phyloP scores from a whole-genome alignment of 1,140 invertebrate species.

The Apis laboriosa region DNA sequence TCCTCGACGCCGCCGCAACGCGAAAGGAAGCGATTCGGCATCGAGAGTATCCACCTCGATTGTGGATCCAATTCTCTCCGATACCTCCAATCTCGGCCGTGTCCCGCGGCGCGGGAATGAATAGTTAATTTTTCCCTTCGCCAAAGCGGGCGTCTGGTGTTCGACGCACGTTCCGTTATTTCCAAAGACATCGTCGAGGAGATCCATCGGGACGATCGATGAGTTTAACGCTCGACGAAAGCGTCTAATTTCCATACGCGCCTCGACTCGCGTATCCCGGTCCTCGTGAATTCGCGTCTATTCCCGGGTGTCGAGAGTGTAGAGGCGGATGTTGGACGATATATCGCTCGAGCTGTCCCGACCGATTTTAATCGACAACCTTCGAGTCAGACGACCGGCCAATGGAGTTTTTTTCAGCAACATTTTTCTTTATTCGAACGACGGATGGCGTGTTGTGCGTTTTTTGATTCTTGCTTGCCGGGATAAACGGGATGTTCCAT shows the following conservation, averaged over 20 bases:
- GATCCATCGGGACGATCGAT: conserved; percentile 46
- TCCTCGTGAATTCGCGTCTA: conserved; percentile 45
- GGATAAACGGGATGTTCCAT: not conserved
- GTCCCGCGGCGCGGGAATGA: conserved; percentile 26
- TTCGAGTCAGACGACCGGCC: not conserved
- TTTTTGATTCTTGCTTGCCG: not conserved
- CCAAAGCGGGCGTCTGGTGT: conserved; percentile 46
- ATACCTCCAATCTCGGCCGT: not conserved
- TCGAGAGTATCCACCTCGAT: conserved; percentile 23
- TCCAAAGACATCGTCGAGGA: no score
- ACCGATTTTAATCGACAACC: conserved; percentile 22
- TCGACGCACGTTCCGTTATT: not conserved
- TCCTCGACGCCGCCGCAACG: conserved; percentile 21
- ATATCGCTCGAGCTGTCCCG: not conserved
- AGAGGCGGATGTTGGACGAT: not conserved
- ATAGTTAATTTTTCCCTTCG: conserved; percentile 60
- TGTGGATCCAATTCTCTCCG: not conserved
- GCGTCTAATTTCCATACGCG: conserved; percentile 62
- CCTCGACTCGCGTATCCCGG: not conserved
- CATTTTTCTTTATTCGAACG: not conserved
- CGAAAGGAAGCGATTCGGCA: conserved; percentile 50
- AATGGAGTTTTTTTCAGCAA: not conserved
- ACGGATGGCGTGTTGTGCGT: not conserved
- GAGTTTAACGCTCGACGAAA: conserved; percentile 56
- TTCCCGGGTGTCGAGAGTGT: not conserved